phyloP scores from a whole-genome alignment of 2,113 vertebrate genomes.

The Elachura formosa region DNA sequence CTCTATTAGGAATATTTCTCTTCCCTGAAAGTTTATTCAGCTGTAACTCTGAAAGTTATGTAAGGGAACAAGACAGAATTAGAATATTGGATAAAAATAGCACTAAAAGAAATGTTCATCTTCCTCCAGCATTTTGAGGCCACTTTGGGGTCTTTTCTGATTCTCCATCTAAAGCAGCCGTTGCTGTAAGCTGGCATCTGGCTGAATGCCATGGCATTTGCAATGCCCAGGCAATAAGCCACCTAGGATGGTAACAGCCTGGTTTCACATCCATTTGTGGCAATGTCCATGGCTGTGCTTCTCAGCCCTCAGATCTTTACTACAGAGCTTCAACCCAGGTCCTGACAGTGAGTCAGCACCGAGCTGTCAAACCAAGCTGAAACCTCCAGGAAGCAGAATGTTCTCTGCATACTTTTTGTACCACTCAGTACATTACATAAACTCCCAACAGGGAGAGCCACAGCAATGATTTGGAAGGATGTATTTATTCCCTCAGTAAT shows the following conservation, averaged over 20 bases:
- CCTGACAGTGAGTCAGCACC: slow-evolving; percentile 49
- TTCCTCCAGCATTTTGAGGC: neutral
- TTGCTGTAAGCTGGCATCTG: neutral
- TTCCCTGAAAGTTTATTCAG: slow-evolving; percentile 32
- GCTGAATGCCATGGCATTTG: neutral
- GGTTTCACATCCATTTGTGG: slow-evolving; percentile 26
- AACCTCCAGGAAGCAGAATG: slow-evolving; percentile 14
- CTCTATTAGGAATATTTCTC: neutral
- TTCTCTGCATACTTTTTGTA: slow-evolving; percentile 4
- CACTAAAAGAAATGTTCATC: neutral
- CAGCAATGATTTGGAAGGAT: slow-evolving; percentile 32
- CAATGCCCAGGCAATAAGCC: neutral
- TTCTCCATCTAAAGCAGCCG: neutral
- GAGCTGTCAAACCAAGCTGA: slow-evolving; percentile 9
- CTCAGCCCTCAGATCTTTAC: neutral
- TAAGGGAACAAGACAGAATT: slow-evolving; percentile 27
- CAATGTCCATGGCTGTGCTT: neutral
- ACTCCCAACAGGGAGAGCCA: slow-evolving; percentile 27
- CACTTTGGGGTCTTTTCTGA: neutral
- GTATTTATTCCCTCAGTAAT: slow-evolving; percentile 51
- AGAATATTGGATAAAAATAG: slow-evolving; percentile 28
- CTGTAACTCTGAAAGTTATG: slow-evolving; percentile 14
- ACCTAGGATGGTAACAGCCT: neutral
- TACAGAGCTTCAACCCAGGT: neutral
- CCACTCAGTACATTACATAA: slow-evolving; percentile 44